Evolutionary conservation across 64 coral and sea anemone species (phyloP), one percentile per base, ranked within the genome.

Genomic region (Dendrophyllia cribrosa): DNA sequence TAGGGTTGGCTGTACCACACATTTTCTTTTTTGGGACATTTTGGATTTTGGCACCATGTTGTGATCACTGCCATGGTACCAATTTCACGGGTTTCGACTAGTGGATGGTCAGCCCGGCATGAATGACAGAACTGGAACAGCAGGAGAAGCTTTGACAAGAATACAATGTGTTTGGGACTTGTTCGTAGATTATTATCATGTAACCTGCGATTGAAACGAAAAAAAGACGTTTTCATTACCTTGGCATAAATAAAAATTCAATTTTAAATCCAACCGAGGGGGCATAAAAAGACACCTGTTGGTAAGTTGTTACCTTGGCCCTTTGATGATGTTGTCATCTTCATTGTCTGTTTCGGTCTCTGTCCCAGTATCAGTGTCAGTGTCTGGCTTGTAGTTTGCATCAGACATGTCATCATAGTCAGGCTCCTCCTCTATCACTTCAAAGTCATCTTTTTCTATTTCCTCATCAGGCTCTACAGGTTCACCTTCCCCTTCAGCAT

Each of bases 1-100:
- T 16, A 17, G 26, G 82, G 82, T 62, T 88, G 69, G 75, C 86
- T 88, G 13, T 59, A 14, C 87, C 87, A 77, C 0, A 25, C 61
- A n/a, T 9, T 46, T 48, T 60, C 59, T 66, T 76, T 89, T 7
- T 48, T 9, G 4, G 51, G 23, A 23, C 87, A 87, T 20, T 52
- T 51, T 23, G 83, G 83, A 14, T 81, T 81, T 19, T 21, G 12
- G 53, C 77, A 59, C 51, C 3, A 24, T 1, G 51, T 81, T 7
- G 51, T 15, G 3, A 56, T 12, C 8, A 56, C 53, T 10, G 53
- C 53, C 53, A 56, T 56, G 12, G 53, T 56, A 12, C 53, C 53
- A 8, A 10, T 1, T 45, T 73, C 26, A 3, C 26, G 70, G 43
- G 26, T 73, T 45, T 45, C 43, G 16, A 46, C 15, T 11, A 45